Percentiles rank a stretch among this genome's conserved stretches.
phyloP scores from a whole-genome alignment of 2,797 vertebrate genomes.

The Rhinichthys osculus region DNA sequence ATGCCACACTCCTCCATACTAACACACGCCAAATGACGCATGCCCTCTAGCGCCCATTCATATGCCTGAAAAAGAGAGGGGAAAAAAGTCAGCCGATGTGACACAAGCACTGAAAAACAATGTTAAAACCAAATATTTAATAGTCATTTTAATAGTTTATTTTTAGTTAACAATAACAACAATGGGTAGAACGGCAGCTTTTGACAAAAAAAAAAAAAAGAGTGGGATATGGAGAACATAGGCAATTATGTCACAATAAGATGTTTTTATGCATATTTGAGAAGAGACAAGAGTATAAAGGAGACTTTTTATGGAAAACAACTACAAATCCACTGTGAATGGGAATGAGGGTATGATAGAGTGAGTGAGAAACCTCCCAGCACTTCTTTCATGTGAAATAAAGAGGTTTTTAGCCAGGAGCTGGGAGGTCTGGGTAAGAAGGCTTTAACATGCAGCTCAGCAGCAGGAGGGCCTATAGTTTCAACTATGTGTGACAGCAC shows the following conservation, averaged over 20 bases:
- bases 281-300: neutral
- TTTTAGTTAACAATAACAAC: neutral
- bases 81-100: neutral
- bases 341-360: neutral
- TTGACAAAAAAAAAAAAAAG: neutral
- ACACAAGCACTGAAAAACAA: neutral
- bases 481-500: conserved; percentile 45
- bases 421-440: conserved; percentile 54
- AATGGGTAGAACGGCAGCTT: neutral
- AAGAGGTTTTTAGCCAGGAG: conserved; percentile 43
- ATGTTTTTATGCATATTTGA: conserved; percentile 2
- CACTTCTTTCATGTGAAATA: conserved; percentile 56
- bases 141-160: neutral
- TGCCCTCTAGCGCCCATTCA: conserved; percentile 88
- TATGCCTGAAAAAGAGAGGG: conserved; percentile 76
- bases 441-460: conserved; percentile 57
- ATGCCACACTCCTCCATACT: conserved; percentile 84
- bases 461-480: conserved; percentile 50
- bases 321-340: neutral
- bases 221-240: neutral
- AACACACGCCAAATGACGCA: conserved; percentile 84
- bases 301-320: conserved; percentile 11
- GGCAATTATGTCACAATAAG: neutral
- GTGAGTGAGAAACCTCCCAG: conserved; percentile 36
- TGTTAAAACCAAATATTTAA: neutral